These are phyloP conservation scores for Spilosoma lubricipeda DNA, from an alignment of 2,888 invertebrate genomes.

Conservation along the genomic window DNA sequence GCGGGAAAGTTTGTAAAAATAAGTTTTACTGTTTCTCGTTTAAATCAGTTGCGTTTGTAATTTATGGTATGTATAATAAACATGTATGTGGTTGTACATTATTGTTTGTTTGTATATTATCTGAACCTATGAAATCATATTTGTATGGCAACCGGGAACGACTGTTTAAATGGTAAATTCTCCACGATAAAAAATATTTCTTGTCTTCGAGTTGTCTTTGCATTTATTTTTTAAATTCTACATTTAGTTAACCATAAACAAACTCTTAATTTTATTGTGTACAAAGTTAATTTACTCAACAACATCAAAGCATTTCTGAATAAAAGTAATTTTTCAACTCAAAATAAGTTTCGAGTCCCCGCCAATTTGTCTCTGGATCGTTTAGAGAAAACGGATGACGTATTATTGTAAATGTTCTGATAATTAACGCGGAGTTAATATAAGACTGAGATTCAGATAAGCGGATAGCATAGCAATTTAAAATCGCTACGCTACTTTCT, in stretches of 20 bases:
- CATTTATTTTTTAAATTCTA: neutral
- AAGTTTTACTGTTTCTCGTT: slow-evolving; percentile 1
- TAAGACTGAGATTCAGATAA: slow-evolving; percentile 2
- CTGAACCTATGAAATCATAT: neutral
- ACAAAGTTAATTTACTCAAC: neutral
- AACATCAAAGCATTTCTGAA: slow-evolving; percentile 1
- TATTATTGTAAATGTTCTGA: slow-evolving; percentile 23
- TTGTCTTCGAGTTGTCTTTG: too few species aligned
- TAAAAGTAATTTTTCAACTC: slow-evolving; percentile 3
- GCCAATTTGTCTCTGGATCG: slow-evolving; percentile 22
- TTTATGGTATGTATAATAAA: neutral
- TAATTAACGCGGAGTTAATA: slow-evolving; percentile 22
- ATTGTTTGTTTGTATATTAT: neutral
- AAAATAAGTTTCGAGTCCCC: neutral
- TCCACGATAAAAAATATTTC: too few species aligned
- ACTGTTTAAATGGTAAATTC: too few species aligned
- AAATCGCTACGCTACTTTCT: neutral
- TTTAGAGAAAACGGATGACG: slow-evolving; percentile 23
- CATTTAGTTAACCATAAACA: neutral
- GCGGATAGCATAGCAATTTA: slow-evolving; percentile 9
- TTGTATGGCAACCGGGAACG: too few species aligned
- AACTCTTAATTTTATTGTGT: neutral
- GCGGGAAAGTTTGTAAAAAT: slow-evolving; percentile 6
- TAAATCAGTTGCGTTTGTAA: neutral
- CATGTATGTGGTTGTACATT: neutral